Percentiles rank a stretch among this genome's conserved stretches.
These are phyloP conservation scores for Orcinus orca DNA, from an alignment of 2,113 vertebrate genomes.

Conservation along the genomic window DNA sequence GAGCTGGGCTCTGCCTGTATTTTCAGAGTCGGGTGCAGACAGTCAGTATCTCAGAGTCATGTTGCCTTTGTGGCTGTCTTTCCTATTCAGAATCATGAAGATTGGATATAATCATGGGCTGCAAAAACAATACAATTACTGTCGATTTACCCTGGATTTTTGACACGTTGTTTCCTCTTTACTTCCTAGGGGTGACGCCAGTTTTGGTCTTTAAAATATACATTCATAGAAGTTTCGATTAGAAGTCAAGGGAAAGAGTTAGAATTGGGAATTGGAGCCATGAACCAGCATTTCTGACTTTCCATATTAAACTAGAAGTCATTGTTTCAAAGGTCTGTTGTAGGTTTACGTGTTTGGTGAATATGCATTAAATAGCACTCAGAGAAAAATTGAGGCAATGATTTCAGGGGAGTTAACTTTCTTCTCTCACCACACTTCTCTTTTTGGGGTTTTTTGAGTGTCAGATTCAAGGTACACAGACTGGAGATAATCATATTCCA, in stretches of 20 bases:
- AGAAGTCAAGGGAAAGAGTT: neutral
- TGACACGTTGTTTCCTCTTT: neutral
- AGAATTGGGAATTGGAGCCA: neutral
- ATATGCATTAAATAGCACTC: neutral
- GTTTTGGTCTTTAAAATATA: neutral
- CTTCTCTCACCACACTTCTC: neutral
- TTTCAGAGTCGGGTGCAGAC: neutral
- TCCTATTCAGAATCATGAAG: neutral
- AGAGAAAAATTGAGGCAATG: neutral
- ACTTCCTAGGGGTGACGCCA: neutral
- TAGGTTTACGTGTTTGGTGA: neutral
- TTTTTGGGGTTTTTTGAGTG: neutral
- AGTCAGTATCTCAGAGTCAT: neutral
- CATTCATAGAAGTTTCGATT: neutral
- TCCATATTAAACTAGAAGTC: neutral
- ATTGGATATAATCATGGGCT: neutral
- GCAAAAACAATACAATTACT: neutral
- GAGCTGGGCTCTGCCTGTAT: neutral
- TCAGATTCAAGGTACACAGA: neutral
- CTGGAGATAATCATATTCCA: slow-evolving; percentile 3
- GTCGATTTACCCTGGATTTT: neutral
- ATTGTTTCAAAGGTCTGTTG: neutral
- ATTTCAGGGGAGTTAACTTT: neutral
- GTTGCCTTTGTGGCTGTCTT: neutral
- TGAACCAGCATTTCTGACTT: neutral